Conservation (phyloP, 2,797 vertebrate species). For the Hafferia zeledoni region DNA sequence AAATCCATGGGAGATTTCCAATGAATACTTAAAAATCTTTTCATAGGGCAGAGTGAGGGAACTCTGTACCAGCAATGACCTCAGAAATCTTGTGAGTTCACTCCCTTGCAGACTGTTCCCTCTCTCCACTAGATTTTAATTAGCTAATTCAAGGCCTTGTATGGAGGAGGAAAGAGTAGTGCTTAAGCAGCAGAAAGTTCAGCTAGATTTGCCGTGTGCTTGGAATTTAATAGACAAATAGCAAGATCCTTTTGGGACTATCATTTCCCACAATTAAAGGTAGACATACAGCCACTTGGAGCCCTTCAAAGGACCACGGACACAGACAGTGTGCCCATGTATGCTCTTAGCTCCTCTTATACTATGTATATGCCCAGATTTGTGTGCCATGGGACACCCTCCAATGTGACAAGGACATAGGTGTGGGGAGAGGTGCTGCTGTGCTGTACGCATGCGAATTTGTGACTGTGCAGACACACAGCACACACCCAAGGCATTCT, state of each 20-base stretch:
- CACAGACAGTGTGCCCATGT: rapidly evolving
- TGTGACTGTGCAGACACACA: background rate
- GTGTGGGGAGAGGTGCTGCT: background rate
- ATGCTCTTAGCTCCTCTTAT: rapidly evolving
- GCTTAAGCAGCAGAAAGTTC: conserved; percentile 59
- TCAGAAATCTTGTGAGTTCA: conserved; percentile 59
- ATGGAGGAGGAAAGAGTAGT: conserved; percentile 26
- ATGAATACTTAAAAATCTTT: conserved; percentile 75
- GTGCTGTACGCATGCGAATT: rapidly evolving
- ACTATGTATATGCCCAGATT: background rate
- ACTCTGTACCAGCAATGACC: conserved; percentile 58
- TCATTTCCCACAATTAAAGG: conserved; percentile 2
- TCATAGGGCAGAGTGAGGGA: conserved; percentile 65
- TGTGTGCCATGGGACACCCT: rapidly evolving
- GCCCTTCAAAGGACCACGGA: background rate
- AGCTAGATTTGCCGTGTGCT: conserved; percentile 11
- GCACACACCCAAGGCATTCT: background rate
- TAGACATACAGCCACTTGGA: rapidly evolving
- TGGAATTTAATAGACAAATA: conserved; percentile 36
- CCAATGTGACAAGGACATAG: rapidly evolving
- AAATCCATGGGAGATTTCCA: conserved; percentile 79
- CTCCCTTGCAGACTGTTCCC: conserved; percentile 5
- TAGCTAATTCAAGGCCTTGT: conserved; percentile 51
- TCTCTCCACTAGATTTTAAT: conserved; percentile 47
- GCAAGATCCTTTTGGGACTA: background rate